Conservation (phyloP, 2,113 vertebrate genomes). For the Galemys pyrenaicus region DNA sequence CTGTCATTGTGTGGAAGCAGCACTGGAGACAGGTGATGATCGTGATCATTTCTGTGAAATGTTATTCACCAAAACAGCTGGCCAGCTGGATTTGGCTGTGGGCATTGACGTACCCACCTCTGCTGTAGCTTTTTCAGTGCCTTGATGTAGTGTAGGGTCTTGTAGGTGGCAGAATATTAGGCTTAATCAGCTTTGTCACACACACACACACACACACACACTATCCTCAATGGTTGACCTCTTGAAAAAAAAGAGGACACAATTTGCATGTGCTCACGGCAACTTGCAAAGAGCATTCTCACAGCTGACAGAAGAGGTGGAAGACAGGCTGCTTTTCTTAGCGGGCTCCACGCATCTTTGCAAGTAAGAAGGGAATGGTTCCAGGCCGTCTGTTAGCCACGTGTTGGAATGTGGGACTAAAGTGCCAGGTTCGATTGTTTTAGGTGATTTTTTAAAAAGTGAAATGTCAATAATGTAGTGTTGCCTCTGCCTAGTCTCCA, state of each 20-base stretch:
- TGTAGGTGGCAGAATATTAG: neutral
- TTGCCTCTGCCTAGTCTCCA: fast-evolving
- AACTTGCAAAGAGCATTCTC: neutral
- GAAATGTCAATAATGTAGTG: neutral
- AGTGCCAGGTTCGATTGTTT: neutral
- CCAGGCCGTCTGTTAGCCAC: neutral
- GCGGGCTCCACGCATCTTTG: neutral
- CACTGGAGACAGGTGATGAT: fast-evolving
- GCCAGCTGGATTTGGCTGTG: neutral
- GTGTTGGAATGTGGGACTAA: neutral
- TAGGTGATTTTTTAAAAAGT: neutral
- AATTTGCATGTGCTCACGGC: neutral
- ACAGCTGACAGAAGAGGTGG: neutral
- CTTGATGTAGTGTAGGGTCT: neutral
- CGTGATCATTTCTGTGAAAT: fast-evolving
- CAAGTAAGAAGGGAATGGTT: neutral
- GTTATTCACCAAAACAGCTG: neutral
- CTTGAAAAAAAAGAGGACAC: neutral
- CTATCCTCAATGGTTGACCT: neutral
- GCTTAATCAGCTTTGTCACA: neutral
- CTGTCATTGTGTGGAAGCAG: neutral
- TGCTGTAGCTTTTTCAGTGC: neutral
- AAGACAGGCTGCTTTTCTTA: neutral
- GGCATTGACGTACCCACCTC: neutral
- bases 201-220: too few species aligned